phyloP scores from a whole-genome alignment of 92 coral and sea anemone genomes.

The Umimayanthus chanpuru region DNA sequence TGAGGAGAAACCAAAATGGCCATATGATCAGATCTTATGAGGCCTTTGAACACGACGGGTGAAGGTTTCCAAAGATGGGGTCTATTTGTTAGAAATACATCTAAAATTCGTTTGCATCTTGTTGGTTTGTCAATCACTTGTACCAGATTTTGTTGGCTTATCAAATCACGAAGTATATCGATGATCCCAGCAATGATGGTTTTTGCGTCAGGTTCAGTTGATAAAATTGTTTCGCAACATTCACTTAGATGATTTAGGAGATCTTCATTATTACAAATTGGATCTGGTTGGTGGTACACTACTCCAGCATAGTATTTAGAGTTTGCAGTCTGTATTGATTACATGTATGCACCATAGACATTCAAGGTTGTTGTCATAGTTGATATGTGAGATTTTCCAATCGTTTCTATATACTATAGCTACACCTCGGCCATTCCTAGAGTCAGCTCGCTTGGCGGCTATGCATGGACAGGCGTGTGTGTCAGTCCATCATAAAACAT shows the following conservation, averaged over 20 bases:
- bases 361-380: not conserved
- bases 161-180: conserved; percentile 60
- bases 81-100: conserved; percentile 67
- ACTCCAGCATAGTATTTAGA: conserved; percentile 53
- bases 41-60: conserved; percentile 59
- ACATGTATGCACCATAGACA: conserved; percentile 29
- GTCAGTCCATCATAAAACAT: too few species aligned
- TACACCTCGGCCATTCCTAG: conserved; percentile 32
- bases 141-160: conserved; percentile 57
- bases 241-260: conserved; percentile 54
- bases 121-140: conserved; percentile 58
- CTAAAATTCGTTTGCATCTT: conserved; percentile 60
- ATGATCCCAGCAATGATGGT: conserved; percentile 64
- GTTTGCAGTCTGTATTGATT: conserved; percentile 34
- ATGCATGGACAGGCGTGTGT: too few species aligned
- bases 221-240: conserved; percentile 56
- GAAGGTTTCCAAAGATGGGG: conserved; percentile 62
- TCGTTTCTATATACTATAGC: conserved; percentile 34
- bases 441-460: conserved; percentile 3
- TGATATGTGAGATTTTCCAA: conserved; percentile 18
- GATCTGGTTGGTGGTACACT: conserved; percentile 65
- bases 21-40: conserved; percentile 67
- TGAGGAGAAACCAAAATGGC: conserved; percentile 55
- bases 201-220: conserved; percentile 53
- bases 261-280: conserved; percentile 50